Base-by-base conservation (phyloP, 2,888 invertebrate genomes). In the Lamproptera curius region DNA sequence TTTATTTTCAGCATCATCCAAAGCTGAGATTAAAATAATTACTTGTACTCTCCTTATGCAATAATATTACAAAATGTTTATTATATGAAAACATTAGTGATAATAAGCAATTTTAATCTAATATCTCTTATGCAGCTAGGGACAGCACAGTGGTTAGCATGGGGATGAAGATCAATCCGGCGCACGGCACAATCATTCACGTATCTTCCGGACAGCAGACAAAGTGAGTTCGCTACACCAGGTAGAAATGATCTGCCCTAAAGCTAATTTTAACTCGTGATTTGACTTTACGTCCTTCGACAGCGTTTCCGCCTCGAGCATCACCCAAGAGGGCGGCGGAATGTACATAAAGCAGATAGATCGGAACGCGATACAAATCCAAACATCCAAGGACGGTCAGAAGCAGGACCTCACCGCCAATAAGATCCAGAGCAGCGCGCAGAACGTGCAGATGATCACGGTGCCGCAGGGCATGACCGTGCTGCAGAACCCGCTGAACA, bases 91-190 rank as follows among this genome's bases (percentile, higher is more conserved):
- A n/a, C n/a, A n/a, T n/a, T n/a, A n/a, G n/a, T n/a, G n/a, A n/a
- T n/a, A n/a, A n/a, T n/a, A n/a, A n/a, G n/a, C n/a, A n/a, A n/a
- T n/a, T n/a, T n/a, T n/a, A n/a, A n/a, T n/a, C n/a, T n/a, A n/a
- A n/a, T n/a, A n/a, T n/a, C n/a, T n/a, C n/a, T 26, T 42, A 14
- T 11, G 44, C 76, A 87, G 86, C 70, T 85, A 87, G 85, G 62
- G 86, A 87, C 56, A 83, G 71, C 58, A 76, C 81, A 0, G 76
- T 79, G 1, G 84, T 80, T 59, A 84, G 82, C 60, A 85, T 85
- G 85, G 86, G 86, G 28, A 86, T 84, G 85, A 87, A 87, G 61
- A 86, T 86, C 2, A 87, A 85, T 50, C 85, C 85, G 1, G 75
- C 85, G 0, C 86, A 87, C 52, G 86, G 86, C 2, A 85, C 86